phyloP scores from a whole-genome alignment of 2,113 vertebrate genomes.

The Acanthochromis polyacanthus region DNA sequence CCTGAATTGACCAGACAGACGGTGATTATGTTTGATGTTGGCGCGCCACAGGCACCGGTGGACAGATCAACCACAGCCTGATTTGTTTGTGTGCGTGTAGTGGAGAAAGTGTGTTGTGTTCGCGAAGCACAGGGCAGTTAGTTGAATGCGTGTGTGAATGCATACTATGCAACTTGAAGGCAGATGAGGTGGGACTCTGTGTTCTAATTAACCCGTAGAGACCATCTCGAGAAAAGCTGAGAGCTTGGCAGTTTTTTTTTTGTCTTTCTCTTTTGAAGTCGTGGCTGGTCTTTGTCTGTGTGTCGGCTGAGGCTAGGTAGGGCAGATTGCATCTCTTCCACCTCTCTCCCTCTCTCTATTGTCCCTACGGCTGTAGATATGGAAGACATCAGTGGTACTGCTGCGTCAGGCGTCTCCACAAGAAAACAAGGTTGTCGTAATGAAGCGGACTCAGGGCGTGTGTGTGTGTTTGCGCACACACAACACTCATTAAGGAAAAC shows the following conservation, averaged over 20 bases:
- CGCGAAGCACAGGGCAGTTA: slow-evolving; percentile 20
- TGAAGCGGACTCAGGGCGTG: slow-evolving; percentile 55
- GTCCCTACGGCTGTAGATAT: slow-evolving; percentile 68
- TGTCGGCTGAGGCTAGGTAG: slow-evolving; percentile 44
- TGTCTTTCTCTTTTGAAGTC: slow-evolving; percentile 73
- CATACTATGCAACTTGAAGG: slow-evolving; percentile 67
- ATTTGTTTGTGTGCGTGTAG: slow-evolving; percentile 52
- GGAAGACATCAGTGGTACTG: slow-evolving; percentile 64
- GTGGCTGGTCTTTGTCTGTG: slow-evolving; percentile 50
- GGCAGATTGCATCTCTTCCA: slow-evolving; percentile 48
- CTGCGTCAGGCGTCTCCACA: slow-evolving; percentile 72
- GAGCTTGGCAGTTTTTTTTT: slow-evolving; percentile 31
- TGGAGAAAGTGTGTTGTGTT: slow-evolving; percentile 31
- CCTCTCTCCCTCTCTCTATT: slow-evolving; percentile 46
- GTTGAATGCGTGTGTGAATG: slow-evolving; percentile 47
- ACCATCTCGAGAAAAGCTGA: slow-evolving; percentile 63
- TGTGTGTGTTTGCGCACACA: background rate
- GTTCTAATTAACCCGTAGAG: slow-evolving; percentile 82
- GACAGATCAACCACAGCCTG: slow-evolving; percentile 43
- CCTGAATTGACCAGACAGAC: slow-evolving; percentile 51
- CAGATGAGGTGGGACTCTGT: slow-evolving; percentile 68
- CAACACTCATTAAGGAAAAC: slow-evolving; percentile 67
- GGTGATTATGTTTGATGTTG: slow-evolving; percentile 70
- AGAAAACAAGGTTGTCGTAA: slow-evolving; percentile 68
- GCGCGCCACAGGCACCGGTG: slow-evolving; percentile 50